These are phyloP conservation scores for Melanophora roralis DNA, from an alignment of 2,888 invertebrate genomes.

Conservation along the genomic window DNA sequence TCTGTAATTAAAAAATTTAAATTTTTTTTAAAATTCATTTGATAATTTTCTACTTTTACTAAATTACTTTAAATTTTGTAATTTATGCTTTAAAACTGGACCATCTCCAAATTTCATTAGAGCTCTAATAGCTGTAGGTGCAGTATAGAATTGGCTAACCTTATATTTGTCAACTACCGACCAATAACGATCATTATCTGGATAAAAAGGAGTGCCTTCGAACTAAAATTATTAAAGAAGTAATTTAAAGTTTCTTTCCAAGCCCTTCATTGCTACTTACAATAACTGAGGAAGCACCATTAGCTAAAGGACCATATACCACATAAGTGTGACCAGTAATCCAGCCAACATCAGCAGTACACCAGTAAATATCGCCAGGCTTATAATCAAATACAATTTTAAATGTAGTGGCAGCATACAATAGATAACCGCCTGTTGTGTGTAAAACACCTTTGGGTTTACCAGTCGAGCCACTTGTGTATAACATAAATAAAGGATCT, in stretches of 20 bases:
- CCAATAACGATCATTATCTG: constrained; percentile 96
- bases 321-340: constrained; percentile 96
- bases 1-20: constrained; percentile 78
- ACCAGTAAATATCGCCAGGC: constrained; percentile 91
- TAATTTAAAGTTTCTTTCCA: neutral
- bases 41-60: neutral
- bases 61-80: constrained; percentile 74
- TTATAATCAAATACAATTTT: constrained; percentile 97
- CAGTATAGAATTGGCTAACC: constrained; percentile 98
- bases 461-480: constrained; percentile 97
- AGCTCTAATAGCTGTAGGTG: constrained; percentile 97
- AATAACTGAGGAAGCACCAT: constrained; percentile 95
- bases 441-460: constrained; percentile 99
- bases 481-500: constrained; percentile 97
- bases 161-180: constrained; percentile 93
- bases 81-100: constrained; percentile 84
- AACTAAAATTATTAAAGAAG: constrained; percentile 80
- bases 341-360: constrained; percentile 98
- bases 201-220: constrained; percentile 98
- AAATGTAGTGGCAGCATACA: constrained; percentile 95
- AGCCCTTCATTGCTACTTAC: constrained; percentile 78
- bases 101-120: constrained; percentile 96
- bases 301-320: constrained; percentile 95
- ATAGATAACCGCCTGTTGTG: constrained; percentile 95
- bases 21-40: neutral